Percentiles rank a stretch among this genome's conserved stretches.
phyloP scores from a whole-genome alignment of 2,888 invertebrate species.

The Neuroscelio doddi region DNA sequence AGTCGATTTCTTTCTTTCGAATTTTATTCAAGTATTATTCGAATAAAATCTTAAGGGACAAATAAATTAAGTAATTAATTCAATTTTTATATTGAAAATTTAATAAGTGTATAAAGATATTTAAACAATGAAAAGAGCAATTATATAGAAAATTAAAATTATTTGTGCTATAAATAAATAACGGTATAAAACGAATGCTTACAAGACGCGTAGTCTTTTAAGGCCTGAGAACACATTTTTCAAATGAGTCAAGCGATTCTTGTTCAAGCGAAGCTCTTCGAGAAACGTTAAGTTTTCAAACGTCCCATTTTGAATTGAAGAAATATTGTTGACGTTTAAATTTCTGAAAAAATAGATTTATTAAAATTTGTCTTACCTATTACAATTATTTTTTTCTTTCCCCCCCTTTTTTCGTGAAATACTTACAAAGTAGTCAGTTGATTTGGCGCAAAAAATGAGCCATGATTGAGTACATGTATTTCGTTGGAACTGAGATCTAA shows the following conservation, averaged over 20 bases:
- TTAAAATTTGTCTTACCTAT: no score
- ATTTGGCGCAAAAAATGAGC: constrained; percentile 77
- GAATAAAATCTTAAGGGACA: no score
- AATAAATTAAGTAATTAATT: no score
- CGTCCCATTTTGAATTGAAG: constrained; percentile 79
- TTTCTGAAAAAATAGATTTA: constrained; percentile 73
- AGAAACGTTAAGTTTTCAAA: constrained; percentile 83
- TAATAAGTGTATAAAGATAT: no score
- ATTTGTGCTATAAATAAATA: background rate
- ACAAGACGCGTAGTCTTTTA: constrained; percentile 81
- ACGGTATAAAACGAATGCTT: constrained; percentile 71
- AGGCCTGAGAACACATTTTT: constrained; percentile 83
- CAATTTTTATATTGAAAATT: no score
- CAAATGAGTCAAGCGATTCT: constrained; percentile 81
- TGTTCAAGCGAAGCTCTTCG: constrained; percentile 84
- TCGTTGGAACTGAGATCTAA: constrained; percentile 79
- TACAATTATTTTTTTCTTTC: no score
- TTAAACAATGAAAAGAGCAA: no score
- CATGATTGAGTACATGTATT: constrained; percentile 75
- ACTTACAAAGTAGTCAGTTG: constrained; percentile 74
- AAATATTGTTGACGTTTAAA: constrained; percentile 83
- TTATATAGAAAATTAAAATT: no score
- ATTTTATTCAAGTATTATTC: no score
- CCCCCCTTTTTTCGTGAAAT: background rate
- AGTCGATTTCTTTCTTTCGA: no score